Base-by-base conservation (phyloP, 2,888 invertebrate species). In the Papilio demoleus region DNA sequence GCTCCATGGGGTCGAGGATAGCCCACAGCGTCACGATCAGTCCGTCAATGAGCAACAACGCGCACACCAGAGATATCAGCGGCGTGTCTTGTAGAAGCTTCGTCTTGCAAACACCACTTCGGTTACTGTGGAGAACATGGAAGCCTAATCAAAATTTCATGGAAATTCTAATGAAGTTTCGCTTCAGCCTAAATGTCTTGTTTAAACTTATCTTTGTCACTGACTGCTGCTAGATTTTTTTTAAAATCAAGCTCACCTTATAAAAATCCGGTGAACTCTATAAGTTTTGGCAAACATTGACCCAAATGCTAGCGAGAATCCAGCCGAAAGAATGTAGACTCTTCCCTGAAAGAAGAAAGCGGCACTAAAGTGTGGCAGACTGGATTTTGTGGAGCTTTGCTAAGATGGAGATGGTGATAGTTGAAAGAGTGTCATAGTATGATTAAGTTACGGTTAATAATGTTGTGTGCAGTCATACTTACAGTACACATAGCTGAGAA, bases 221-320 rank as follows among this genome's bases (percentile, higher is more conserved):
- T n/a, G n/a, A n/a, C n/a, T n/a, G n/a, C n/a, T n/a, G n/a, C n/a
- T 38, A 12, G 11, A 12, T 4, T 45, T 67, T 38, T 56, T 68
- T 42, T 58, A 65, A 38, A 12, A 40, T 47, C 19, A 47, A 12
- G 70, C 74, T 72, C 71, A 92, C 93, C 93, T 95, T 70, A 97
- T 96, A 87, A 98, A 98, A 85, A 98, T 97, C 78, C 97, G 94
- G 88, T 98, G 97, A 14, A 98, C 97, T 64, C 98, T 91, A 88
- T 98, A 98, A 0, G 98, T 98, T 91, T 98, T 98, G 3, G 97
- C 97, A 84, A 98, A 98, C 97, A 98, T 98, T 22, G 98, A 97
- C 40, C 98, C 98, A 81, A 98, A 98, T 1, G 98, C 97, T 75
- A 98, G 86, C 0, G 98, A 97, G 86, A 98, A 98, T 34, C 98